Evolutionary conservation across 2,113 vertebrate species (phyloP), one percentile per base, ranked within the genome.

Genomic region (Sakesphorus luctuosus): DNA sequence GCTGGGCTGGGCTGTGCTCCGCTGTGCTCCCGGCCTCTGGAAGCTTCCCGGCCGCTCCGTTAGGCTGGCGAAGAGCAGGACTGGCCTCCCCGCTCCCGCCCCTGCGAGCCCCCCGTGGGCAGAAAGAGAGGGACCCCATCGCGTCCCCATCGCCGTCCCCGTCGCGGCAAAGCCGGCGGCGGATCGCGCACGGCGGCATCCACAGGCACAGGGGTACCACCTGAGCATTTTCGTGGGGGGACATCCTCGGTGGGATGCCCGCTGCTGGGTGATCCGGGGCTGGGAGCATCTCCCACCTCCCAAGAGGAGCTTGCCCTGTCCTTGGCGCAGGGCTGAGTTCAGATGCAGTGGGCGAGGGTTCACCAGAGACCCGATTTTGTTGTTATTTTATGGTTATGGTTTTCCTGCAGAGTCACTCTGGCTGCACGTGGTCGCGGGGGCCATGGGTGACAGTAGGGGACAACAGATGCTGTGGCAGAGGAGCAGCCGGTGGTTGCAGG

Each of bases 321-420:
- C 23, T 13, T 15, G 35, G 4, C 0, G 11, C 4, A 3, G 44
- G 11, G 50, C 4, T 19, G 12, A 62, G 47, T 4, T 44, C 3
- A 63, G 76, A 10, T 7, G 13, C 9, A 50, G 31, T 28, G 2
- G 21, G 38, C 1, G 18, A 20, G 47, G 80, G 7, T 43, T 75
- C 9, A 1, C 4, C 66, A 0, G 31, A 24, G 47, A 8, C 2
- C 10, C 5, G 13, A 1, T 49, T 62, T 71, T 58, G 56, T n/a
- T 50, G 91, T 69, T 16, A 0, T 88, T 79, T 44, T 5, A 1
- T 4, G 38, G 4, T 53, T 50, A 0, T 25, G 4, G 23, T 62
- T 92, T 95, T 93, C 89, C 81, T 93, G 93, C 94, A 88, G 93
- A 92, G 91, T 93, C 89, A 88, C 91, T 55, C 71, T 5, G 53